Conservation (phyloP, 2,888 invertebrate genomes). For the Teleogryllus oceanicus region DNA sequence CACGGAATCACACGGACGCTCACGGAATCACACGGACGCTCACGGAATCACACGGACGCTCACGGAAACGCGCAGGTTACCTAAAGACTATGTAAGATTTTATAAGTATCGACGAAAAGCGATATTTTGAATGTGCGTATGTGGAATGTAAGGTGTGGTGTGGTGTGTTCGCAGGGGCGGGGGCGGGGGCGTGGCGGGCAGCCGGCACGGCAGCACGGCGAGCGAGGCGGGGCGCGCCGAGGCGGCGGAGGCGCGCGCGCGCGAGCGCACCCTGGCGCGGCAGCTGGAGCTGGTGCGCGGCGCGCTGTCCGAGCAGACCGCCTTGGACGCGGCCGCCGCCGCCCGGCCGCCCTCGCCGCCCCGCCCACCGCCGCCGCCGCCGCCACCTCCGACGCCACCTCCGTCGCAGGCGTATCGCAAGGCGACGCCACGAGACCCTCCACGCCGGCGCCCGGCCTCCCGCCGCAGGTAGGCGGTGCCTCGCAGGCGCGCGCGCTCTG, state of each 20-base stretch:
- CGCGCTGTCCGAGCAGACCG: conserved; percentile 75
- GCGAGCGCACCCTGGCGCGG: conserved; percentile 73
- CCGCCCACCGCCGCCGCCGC: not conserved
- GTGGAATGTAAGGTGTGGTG: conserved; percentile 43
- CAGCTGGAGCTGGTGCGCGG: conserved; percentile 79
- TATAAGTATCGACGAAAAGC: no score
- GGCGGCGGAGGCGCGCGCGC: conserved; percentile 57
- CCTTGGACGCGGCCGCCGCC: conserved; percentile 46
- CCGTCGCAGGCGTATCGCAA: not conserved
- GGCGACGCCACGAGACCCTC: not conserved
- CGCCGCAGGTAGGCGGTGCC: not conserved
- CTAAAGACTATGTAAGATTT: no score
- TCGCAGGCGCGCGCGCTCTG: no score
- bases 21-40: no score
- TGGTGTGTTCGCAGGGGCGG: conserved; percentile 84
- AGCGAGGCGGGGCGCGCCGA: conserved; percentile 75
- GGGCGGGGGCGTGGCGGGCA: conserved; percentile 88
- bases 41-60: no score
- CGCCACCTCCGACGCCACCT: not conserved
- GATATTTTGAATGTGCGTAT: no score
- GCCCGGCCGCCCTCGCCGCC: not conserved
- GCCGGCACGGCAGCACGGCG: conserved; percentile 73
- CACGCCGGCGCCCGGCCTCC: not conserved
- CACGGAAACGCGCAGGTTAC: no score
- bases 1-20: no score